These are phyloP conservation scores for Pseudorhombus dupliciocellatus DNA, from an alignment of 2,113 vertebrate species.

Conservation along the genomic window DNA sequence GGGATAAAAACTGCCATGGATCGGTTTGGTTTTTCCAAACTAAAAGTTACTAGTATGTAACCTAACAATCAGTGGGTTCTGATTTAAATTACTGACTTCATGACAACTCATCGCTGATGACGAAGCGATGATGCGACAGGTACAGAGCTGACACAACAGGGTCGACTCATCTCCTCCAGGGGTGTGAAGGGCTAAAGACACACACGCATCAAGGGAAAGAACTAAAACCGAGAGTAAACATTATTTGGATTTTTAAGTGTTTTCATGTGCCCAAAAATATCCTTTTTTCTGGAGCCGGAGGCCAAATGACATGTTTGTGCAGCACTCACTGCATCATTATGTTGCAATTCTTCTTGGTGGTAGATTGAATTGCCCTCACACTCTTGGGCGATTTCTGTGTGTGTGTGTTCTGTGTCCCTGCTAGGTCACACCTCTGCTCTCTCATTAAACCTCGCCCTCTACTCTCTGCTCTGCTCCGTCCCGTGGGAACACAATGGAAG, in stretches of 20 bases:
- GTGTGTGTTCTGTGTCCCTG: constrained; percentile 30
- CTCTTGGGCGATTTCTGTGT: constrained; percentile 46
- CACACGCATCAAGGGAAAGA: constrained; percentile 53
- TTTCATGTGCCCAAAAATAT: constrained; percentile 74
- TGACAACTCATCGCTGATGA: constrained; percentile 39
- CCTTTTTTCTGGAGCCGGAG: constrained; percentile 61
- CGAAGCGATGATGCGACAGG: constrained; percentile 43
- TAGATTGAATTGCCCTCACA: constrained; percentile 56
- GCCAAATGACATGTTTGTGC: constrained; percentile 78
- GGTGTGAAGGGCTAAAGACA: constrained; percentile 39
- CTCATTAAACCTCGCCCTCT: constrained; percentile 54
- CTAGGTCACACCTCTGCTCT: constrained; percentile 67
- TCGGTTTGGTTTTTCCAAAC: too few relatives aligned
- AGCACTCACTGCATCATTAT: constrained; percentile 69
- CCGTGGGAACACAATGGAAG: constrained; percentile 68
- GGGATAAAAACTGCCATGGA: too few relatives aligned
- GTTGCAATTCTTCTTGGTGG: constrained; percentile 64
- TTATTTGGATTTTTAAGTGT: constrained; percentile 74
- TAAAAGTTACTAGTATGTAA: too few relatives aligned
- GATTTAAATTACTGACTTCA: constrained; percentile 35
- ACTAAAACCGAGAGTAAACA: constrained; percentile 65
- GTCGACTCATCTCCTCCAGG: neutral
- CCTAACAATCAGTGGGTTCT: constrained; percentile 40
- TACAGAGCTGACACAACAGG: constrained; percentile 28
- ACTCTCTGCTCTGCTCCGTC: constrained; percentile 35